Evolutionary conservation across 2,888 invertebrate species (phyloP).

Genomic region (Cremastobaeus sp.): DNA sequence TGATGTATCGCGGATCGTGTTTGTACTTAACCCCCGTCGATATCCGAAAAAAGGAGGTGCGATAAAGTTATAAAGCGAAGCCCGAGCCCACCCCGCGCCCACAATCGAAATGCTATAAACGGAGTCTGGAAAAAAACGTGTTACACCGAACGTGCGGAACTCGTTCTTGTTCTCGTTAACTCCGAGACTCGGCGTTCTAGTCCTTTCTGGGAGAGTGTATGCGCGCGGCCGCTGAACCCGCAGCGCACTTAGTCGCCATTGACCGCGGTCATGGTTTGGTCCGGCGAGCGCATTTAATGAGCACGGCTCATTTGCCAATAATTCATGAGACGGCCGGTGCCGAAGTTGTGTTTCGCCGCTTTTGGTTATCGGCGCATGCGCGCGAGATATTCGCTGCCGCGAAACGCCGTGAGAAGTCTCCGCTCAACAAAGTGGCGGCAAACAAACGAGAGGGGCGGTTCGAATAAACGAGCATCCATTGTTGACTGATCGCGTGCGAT

Average conservation of each 20-base stretch:
- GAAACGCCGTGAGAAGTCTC: background rate
- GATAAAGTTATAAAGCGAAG: conserved; percentile 46
- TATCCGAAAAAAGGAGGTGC: conserved; percentile 12
- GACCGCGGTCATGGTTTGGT: conserved; percentile 61
- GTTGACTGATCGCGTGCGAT: conserved; percentile 6
- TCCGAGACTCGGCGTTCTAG: conserved; percentile 32
- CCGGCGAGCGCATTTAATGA: conserved; percentile 36
- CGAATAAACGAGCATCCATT: background rate
- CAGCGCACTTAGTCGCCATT: conserved; percentile 40
- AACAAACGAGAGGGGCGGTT: conserved; percentile 4
- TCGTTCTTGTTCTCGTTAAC: conserved; percentile 56
- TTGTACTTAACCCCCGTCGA: conserved; percentile 14
- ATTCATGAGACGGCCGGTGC: conserved; percentile 35
- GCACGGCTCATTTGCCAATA: conserved; percentile 42
- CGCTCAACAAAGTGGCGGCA: background rate
- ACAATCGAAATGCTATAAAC: conserved; percentile 46
- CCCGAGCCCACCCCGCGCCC: background rate
- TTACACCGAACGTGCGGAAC: conserved; percentile 55
- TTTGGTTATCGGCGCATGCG: background rate
- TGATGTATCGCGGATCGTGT: too few relatives aligned
- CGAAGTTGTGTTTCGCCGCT: conserved; percentile 18
- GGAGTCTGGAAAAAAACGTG: conserved; percentile 35
- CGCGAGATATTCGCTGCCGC: background rate
- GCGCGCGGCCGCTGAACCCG: conserved; percentile 53
- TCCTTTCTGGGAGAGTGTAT: conserved; percentile 53